Conservation (phyloP, 2,797 vertebrate genomes). For the Euthynnus affinis region DNA sequence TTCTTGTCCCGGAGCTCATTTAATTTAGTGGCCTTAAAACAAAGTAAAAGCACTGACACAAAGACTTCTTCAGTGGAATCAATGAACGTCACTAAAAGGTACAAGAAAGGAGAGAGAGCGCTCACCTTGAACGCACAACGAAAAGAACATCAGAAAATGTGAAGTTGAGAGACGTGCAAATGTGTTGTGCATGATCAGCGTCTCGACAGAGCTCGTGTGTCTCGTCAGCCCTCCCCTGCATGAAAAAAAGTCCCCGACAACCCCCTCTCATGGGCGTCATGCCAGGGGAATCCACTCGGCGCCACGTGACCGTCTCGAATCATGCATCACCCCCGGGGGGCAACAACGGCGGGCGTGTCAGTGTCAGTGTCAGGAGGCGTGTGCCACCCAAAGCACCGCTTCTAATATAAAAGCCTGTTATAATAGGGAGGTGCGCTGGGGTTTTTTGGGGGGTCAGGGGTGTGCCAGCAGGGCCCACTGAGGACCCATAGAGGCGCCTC, state of each 20-base stretch:
- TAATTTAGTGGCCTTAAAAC: not conserved
- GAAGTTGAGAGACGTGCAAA: not conserved
- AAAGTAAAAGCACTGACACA: not conserved
- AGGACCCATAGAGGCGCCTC: slow-evolving; percentile 60
- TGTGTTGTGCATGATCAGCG: not conserved
- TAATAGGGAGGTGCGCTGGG: slow-evolving; percentile 72
- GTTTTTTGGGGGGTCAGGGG: slow-evolving; percentile 12
- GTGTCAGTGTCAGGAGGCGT: slow-evolving; percentile 68
- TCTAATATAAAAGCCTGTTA: slow-evolving; percentile 67
- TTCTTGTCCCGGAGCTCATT: not conserved
- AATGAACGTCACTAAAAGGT: not conserved
- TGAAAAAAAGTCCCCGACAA: slow-evolving; percentile 24
- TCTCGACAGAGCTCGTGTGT: not conserved
- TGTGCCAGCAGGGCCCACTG: slow-evolving; percentile 20
- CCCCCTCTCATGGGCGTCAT: slow-evolving; percentile 46
- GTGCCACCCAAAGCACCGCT: slow-evolving; percentile 56
- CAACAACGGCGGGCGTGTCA: slow-evolving; percentile 68
- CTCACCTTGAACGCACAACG: not conserved
- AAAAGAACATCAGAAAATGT: not conserved
- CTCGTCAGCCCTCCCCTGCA: slow-evolving; percentile 1
- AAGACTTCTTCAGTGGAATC: slow-evolving; percentile 2
- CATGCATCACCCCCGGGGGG: slow-evolving; percentile 68
- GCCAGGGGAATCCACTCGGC: slow-evolving; percentile 63
- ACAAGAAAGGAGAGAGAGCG: not conserved
- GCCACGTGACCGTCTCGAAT: slow-evolving; percentile 61